Percentiles rank a stretch among this genome's conserved stretches.
These are phyloP conservation scores for Paratrypauchen microcephalus DNA, from an alignment of 2,797 vertebrate genomes.

Conservation along the genomic window DNA sequence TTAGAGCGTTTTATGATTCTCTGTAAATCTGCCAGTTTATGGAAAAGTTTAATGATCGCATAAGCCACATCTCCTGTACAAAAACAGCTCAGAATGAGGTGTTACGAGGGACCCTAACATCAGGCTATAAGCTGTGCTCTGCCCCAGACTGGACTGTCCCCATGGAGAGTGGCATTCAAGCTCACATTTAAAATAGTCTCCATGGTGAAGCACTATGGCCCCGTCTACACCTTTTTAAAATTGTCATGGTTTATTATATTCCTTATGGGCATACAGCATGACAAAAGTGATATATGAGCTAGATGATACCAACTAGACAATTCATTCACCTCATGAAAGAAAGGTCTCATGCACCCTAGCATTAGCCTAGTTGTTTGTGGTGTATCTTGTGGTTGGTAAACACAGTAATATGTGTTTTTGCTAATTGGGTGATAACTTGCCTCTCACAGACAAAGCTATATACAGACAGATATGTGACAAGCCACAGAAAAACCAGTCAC, in stretches of 20 bases:
- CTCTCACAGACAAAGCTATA: too few relatives aligned
- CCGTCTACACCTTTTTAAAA: neutral
- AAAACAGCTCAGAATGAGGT: slow-evolving; percentile 32
- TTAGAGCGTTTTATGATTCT: slow-evolving; percentile 57
- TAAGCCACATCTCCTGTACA: slow-evolving; percentile 30
- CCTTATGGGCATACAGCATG: neutral
- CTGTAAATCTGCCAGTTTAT: slow-evolving; percentile 48
- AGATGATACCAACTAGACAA: neutral
- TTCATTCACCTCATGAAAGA: neutral
- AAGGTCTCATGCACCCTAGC: neutral
- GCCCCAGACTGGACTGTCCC: slow-evolving; percentile 42
- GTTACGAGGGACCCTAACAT: slow-evolving; percentile 26
- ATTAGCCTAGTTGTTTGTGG: neutral
- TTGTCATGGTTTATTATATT: neutral
- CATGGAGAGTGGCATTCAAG: slow-evolving; percentile 34
- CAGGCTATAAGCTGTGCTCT: slow-evolving; percentile 16
- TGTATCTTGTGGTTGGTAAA: slow-evolving; percentile 2
- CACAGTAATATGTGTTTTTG: slow-evolving; percentile 1
- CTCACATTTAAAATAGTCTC: slow-evolving; percentile 20
- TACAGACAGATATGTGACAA: too few relatives aligned
- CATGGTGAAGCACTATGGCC: slow-evolving; percentile 6
- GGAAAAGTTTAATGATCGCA: slow-evolving; percentile 47
- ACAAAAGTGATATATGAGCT: neutral
- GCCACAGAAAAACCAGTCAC: too few relatives aligned
- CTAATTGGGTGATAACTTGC: neutral